Base-by-base conservation (phyloP, 2,113 vertebrate species). In the Noturus placidus region DNA sequence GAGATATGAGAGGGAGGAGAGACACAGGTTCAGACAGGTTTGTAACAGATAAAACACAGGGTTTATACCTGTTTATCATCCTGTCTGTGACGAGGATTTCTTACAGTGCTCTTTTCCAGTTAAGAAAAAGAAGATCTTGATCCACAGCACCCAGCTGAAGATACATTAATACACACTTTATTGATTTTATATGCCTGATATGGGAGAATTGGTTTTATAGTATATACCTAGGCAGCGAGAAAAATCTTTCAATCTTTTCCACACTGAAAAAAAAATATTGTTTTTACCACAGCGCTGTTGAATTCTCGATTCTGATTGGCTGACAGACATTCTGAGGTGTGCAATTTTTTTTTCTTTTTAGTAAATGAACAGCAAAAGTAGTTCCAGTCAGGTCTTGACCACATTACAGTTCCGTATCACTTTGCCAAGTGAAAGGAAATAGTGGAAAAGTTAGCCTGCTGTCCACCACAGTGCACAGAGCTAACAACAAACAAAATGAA, bases 1-100 rank as follows among this genome's bases (percentile, higher is more conserved):
- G 87, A 82, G 69, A 67, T 85, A 54, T 83, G 72, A 59, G 25
- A 83, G 19, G 88, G 91, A 90, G 91, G 90, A 85, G 33, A 52
- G 70, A 88, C 77, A 79, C 93, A 87, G 84, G 94, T 92, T 88
- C 85, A 91, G 92, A 81, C 92, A 93, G 69, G 93, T 86, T 82
- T 82, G 85, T 65, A 90, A 88, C 91, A 92, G 88, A 90, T 93
- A 91, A 80, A 90, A 90, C 90, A 59, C 69, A 87, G 88, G 82
- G 65, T 87, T 91, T 83, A 83, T 78, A 35, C 79, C 79, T 88
- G 80, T 84, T 72, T 13, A 85, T 78, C 50, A 46, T 85, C 63
- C 82, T 88, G 14, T 67, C 11, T n/a, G 27, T 15, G 83, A 87
- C 56, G 80, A 67, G 77, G 82, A 74, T 42, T 74, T 25, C 70